Base-by-base conservation (phyloP, 2,888 invertebrate genomes). In the Hymenopus coronatus region DNA sequence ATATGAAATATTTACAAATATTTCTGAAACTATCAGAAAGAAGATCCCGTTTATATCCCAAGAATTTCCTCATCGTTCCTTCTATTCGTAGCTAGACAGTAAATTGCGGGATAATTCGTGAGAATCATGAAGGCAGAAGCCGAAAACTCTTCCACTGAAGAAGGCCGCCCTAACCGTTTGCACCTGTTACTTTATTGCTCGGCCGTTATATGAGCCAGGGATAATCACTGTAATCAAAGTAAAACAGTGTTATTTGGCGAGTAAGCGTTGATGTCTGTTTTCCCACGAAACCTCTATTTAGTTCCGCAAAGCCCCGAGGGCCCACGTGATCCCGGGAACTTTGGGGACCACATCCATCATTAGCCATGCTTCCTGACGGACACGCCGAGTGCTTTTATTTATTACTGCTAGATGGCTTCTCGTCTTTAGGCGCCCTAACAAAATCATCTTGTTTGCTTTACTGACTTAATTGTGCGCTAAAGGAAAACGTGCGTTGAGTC, bases 401-500 rank as follows among this genome's bases (percentile, higher is more conserved):
- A 87, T 87, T 87, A 82, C 87, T 82, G 28, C 30, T 81, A 87
- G 82, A 33, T 82, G 87, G 54, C 54, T 70, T 70, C 54, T 70
- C 54, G 54, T 70, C 30, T 86, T 81, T 81, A 81, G 70, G 28
- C 30, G 20, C 15, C 30, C 82, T 82, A 30, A 28, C 15, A 27
- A 87, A 87, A 87, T 87, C 33, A 82, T 87, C 87, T 82, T 82
- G 54, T 87, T 82, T 25, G 33, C 82, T 82, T 82, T n/a, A 82
- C 28, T 33, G 81, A 87, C 87, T 87, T 87, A 87, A 87, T 87
- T 87, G 82, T 87, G 87, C 82, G 20, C 54, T 70, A 12, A 70
- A 70, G 54, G 54, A 70, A 70, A 20, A 70, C 54, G 54, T 70
- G 54, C 54, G 54, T 70, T 20, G 54, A 20, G 54, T 70, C 54